Base-by-base conservation (phyloP, 2,888 invertebrate genomes). In the Opisthograptis luteolata region DNA sequence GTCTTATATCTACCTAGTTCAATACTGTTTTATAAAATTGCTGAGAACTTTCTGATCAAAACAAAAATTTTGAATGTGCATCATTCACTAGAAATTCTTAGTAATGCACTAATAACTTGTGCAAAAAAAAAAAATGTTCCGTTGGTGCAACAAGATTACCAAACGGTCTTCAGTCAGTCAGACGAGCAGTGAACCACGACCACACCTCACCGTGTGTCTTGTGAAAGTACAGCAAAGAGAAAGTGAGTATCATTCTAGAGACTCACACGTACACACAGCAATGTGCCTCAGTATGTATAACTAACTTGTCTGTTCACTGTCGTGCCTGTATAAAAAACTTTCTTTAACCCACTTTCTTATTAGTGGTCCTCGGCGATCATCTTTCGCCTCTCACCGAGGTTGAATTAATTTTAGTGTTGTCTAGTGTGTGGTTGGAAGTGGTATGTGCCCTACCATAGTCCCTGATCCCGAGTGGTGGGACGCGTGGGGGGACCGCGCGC, bases 331-430 rank as follows among this genome's bases (percentile, higher is more conserved):
- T 75, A 81, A 84, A 83, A 87, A 89, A 90, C 91, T 91, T 91
- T 91, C 91, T 88, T 90, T 87, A 89, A 87, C 91, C 91, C 79
- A 91, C 90, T 91, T 91, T 90, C 89, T 81, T 82, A 74, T 71
- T 72, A 68, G 77, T 67, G 66, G 64, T 62, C 49, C 68, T 74
- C 70, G 70, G 71, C 79, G 76, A 81, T 73, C 80, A 83, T 85
- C 86, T 84, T 78, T 84, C 77, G 83, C 86, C 84, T 84, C 86
- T 87, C 82, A 79, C 84, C 68, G 68, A 64, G 58, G 72, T 59
- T 71, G 78, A 73, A 70, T 77, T 74, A 75, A 77, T 77, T 78
- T 81, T 82, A 87, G 87, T 87, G 84, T 77, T 70, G 79, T 81
- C 78, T 67, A 63, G 80, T 77, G 84, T 79, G 81, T 84, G 78